Evolutionary conservation across 2,113 vertebrate genomes (phyloP), one percentile per base, ranked within the genome.

Genomic region (Xyliphius kryptos): DNA sequence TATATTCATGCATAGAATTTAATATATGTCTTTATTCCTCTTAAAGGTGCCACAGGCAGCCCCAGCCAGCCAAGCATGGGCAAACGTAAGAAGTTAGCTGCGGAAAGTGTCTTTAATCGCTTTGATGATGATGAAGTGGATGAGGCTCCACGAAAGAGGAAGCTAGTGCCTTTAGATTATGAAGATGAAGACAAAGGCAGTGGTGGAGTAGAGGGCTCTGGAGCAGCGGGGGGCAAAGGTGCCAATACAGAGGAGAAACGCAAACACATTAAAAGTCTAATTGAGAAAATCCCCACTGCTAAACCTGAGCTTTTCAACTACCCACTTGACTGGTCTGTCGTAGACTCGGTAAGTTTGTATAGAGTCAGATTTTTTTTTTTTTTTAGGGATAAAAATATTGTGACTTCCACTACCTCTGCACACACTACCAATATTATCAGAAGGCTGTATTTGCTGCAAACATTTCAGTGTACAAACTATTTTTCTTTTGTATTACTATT

Each of bases 291-390:
- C 40, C 96, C 96, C 38, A 99, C 96, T 3, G 94, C 88, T 57
- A 99, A 99, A 78, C 92, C 95, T 0, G 96, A 99, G 79, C 91
- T 99, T 55, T 99, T 99, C 80, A 91, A 91, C 60, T 99, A 98
- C 88, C 90, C 91, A 6, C 86, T 99, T 48, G 96, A 99, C 80
- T 99, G 96, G 96, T 86, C 94, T 41, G 97, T 97, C 84, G 96
- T 99, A 13, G 96, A 99, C 86, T 89, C 93, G 74, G 96, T 99
- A 80, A 92, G 89, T 6, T n/a, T n/a, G n/a, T n/a, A n/a, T n/a
- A n/a, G n/a, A n/a, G n/a, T n/a, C n/a, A n/a, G n/a, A n/a, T n/a
- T n/a, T n/a, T n/a, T n/a, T n/a, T n/a, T n/a, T n/a, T n/a, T n/a
- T n/a, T n/a, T n/a, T n/a, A n/a, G n/a, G n/a, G n/a, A n/a, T n/a